Base-by-base conservation (phyloP, 2,113 vertebrate species). In the Carettochelys insculpta region DNA sequence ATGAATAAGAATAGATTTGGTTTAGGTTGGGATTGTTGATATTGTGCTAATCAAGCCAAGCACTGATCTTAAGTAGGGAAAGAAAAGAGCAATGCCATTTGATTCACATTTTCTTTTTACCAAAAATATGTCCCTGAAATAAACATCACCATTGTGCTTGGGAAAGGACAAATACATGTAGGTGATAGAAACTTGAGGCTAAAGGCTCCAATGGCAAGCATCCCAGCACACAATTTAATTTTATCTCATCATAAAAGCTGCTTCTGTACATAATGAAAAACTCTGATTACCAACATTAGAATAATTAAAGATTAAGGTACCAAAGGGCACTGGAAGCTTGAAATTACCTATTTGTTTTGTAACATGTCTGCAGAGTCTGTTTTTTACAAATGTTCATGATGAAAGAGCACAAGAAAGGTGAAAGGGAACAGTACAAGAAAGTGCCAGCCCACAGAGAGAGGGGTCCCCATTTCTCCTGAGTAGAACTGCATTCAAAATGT, bases 221-320 rank as follows among this genome's bases (percentile, higher is more conserved):
- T 89, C 38, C 78, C 29, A 89, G 41, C 11, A 85, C 41, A 75
- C 77, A 90, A 80, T 86, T 97, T 85, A 90, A 91, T 93, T 92
- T 95, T 87, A 51, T 83, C 4, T 94, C 68, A 85, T 87, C 51
- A 90, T 76, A 90, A 94, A 92, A 88, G 22, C 75, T 83, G 78
- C n/a, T 88, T 87, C 81, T 52, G 8, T 86, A 47, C 38, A 79
- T 90, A 92, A 85, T 77, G 53, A 43, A 31, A 80, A 90, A 81
- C 43, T 52, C 2, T 68, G 77, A 91, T 94, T 80, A 51, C 51
- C 85, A 85, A 83, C 79, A 80, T 94, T 92, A 86, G n/a, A 92
- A 92, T 87, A 89, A 93, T 71, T 41, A n/a, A 93, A 95, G 80
- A 89, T 88, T 89, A 95, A 94, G 16, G 17, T 48, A 91, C 25